Base-by-base conservation (phyloP, 30 jellyfish, hydroid and myxozoan genomes). In the Sanderia malayensis region DNA sequence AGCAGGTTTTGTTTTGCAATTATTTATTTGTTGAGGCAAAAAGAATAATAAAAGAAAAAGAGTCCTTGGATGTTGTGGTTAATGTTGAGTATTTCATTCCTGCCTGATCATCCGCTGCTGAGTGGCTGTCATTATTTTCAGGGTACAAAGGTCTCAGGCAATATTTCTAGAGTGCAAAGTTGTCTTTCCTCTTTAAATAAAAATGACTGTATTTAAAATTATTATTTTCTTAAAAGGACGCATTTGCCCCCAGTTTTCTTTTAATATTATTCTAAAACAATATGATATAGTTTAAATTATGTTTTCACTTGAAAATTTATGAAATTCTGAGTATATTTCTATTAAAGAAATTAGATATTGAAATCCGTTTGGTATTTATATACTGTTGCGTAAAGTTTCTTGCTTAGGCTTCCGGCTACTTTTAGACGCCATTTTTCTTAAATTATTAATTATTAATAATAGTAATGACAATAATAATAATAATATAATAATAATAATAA, bases 241-340 rank as follows among this genome's bases (percentile, higher is more conserved):
- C 26, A 28, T 64, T 64, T 64, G 59, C 59, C 59, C 76, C 76
- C 76, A n/a, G n/a, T n/a, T n/a, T n/a, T n/a, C n/a, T n/a, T n/a
- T n/a, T n/a, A n/a, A n/a, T n/a, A n/a, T n/a, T n/a, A n/a, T n/a
- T n/a, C n/a, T n/a, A n/a, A n/a, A n/a, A n/a, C n/a, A n/a, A n/a
- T n/a, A n/a, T n/a, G n/a, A n/a, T n/a, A n/a, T n/a, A n/a, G n/a
- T n/a, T n/a, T n/a, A n/a, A n/a, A n/a, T n/a, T n/a, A n/a, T n/a
- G n/a, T n/a, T n/a, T n/a, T n/a, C n/a, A n/a, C n/a, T n/a, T n/a
- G n/a, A n/a, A n/a, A n/a, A n/a, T n/a, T n/a, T n/a, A n/a, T n/a
- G n/a, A n/a, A n/a, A n/a, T n/a, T n/a, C n/a, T n/a, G n/a, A n/a
- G n/a, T n/a, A n/a, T n/a, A n/a, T n/a, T n/a, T n/a, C n/a, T n/a